These are phyloP conservation scores for Sebastes variabilis DNA, from an alignment of 2,797 vertebrate genomes.

Conservation along the genomic window DNA sequence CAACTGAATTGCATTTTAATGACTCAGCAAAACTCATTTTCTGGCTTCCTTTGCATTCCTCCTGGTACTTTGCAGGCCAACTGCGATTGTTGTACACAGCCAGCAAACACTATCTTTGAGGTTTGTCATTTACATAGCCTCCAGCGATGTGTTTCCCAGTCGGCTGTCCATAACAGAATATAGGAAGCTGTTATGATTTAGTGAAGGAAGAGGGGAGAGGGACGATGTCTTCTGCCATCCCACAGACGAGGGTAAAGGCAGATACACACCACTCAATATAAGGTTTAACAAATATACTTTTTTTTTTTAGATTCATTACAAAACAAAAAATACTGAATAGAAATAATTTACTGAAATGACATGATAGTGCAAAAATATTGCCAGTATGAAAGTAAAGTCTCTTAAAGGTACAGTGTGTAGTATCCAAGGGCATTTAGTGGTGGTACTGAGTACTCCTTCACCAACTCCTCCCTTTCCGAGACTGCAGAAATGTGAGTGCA, in stretches of 20 bases:
- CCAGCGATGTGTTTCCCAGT: not conserved
- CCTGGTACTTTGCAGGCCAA: constrained; percentile 21
- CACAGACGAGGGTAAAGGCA: not conserved
- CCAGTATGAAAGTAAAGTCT: not conserved
- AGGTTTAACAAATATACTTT: too few relatives aligned
- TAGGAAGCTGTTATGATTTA: not conserved
- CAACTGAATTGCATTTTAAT: constrained; percentile 44
- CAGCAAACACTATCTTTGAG: constrained; percentile 22
- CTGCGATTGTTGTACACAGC: constrained; percentile 4
- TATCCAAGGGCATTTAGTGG: not conserved
- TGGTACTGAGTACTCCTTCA: too few relatives aligned
- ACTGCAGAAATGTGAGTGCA: too few relatives aligned
- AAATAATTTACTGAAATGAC: not conserved
- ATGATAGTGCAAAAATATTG: not conserved
- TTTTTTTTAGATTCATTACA: not conserved
- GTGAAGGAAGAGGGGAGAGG: not conserved
- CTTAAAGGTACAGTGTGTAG: not conserved
- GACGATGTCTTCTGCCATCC: not conserved
- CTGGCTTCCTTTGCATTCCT: constrained; percentile 26
- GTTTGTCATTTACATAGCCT: constrained; percentile 14
- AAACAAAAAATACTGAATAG: not conserved
- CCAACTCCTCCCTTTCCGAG: too few relatives aligned
- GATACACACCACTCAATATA: not conserved
- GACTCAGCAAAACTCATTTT: constrained; percentile 48
- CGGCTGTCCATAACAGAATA: not conserved